A percentile compares a stretch with the other conserved stretches of the same genome.
Evolutionary conservation across 1,140 invertebrate genomes (phyloP).

Genomic region (Leguminivora glycinivorella): DNA sequence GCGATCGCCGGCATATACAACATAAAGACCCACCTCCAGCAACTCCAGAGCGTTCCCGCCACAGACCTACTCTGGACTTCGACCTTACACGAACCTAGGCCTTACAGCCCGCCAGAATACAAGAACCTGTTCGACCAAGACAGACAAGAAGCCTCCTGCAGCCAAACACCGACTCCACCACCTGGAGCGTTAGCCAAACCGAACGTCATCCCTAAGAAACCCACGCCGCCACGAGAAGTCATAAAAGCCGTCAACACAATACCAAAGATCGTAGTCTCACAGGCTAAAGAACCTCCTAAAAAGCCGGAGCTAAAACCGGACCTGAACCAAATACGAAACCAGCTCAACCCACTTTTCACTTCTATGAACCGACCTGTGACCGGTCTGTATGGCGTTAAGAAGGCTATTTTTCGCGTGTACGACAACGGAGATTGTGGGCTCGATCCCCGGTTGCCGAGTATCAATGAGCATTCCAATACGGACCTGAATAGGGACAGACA

Average conservation of each 20-base stretch:
- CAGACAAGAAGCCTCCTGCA: conserved; percentile 30
- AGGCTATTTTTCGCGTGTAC: conserved; percentile 52
- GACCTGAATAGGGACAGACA: conserved; percentile 43
- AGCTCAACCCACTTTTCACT: conserved; percentile 33
- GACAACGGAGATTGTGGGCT: conserved; percentile 57
- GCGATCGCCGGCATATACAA: conserved; percentile 65
- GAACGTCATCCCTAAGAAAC: conserved; percentile 3
- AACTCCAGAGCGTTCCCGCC: conserved; percentile 46
- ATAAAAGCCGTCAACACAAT: not conserved
- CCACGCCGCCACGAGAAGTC: not conserved
- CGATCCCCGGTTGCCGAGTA: conserved; percentile 55
- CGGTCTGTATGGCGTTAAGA: conserved; percentile 38
- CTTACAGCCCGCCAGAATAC: conserved; percentile 58
- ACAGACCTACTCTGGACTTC: conserved; percentile 61
- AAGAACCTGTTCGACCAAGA: conserved; percentile 44
- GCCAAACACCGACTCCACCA: conserved; percentile 21
- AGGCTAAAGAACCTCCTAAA: not conserved
- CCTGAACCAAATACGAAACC: not conserved
- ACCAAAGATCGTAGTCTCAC: not conserved
- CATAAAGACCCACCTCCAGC: conserved; percentile 61
- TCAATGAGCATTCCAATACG: conserved; percentile 61
- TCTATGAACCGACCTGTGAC: conserved; percentile 34
- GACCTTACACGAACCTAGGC: conserved; percentile 49
- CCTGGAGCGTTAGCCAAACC: not conserved
- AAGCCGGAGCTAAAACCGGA: conserved; percentile 8